Base-by-base conservation (phyloP, 2,113 vertebrate genomes). In the Chloropsis hardwickii region DNA sequence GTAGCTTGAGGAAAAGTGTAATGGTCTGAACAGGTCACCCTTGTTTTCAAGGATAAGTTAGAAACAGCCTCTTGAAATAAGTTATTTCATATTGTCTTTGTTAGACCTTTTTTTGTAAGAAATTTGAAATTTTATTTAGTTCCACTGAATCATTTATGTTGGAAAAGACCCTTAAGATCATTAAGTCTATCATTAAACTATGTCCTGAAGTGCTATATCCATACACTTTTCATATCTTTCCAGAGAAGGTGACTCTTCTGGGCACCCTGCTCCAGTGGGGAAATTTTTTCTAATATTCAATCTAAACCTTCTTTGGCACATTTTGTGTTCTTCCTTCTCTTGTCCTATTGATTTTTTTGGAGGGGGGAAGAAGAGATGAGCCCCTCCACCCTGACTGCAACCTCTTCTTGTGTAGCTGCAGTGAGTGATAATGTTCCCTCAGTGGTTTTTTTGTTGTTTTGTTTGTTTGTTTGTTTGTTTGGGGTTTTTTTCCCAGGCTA, bases 21-120 rank as follows among this genome's bases (percentile, higher is more conserved):
- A 4, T 10, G 2, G 7, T 1, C 31, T 28, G 0, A 21, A 4
- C 0, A 10, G 3, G 1, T 11, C 0, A 0, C 1, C 3, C 0
- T 6, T 2, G 0, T 0, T 71, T 21, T 17, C 4, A 21, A 10
- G 8, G 5, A 1, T 47, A 0, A 7, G 2, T n/a, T 50, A 4
- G n/a, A 8, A 6, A 7, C 1, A 2, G 3, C 0, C 1, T 44
- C 9, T 11, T 37, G 6, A 71, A 21, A 67, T 4, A 19, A 17
- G 2, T 17, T 15, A 6, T 4, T 11, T 80, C 0, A 1, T 23
- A 1, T 13, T 76, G 9, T 15, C 2, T 44, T 53, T 39, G 1
- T 40, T 3, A 16, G 12, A 5, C 0, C 0, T 77, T 8, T 58
- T 72, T 73, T 72, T 73, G 1, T 22, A 12, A n/a, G 3, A 29